These are phyloP conservation scores for Galerucella calmariensis DNA, from an alignment of 2,888 invertebrate genomes.

Conservation along the genomic window DNA sequence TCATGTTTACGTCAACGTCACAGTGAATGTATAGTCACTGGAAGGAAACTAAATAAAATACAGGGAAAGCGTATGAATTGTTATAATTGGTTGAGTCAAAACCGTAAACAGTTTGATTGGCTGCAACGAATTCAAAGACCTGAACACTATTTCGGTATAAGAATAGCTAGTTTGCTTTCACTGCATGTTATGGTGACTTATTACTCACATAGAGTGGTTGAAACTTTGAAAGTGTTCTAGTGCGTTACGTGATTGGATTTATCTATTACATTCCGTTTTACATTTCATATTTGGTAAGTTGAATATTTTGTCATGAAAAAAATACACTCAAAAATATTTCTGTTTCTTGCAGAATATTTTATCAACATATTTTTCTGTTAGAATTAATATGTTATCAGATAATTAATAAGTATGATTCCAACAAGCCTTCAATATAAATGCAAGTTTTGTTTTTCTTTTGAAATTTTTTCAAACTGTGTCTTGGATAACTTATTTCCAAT, in stretches of 20 bases:
- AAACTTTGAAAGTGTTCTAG: constrained; percentile 14
- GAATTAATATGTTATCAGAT: too few relatives aligned
- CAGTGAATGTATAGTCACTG: background rate
- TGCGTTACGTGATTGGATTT: constrained; percentile 28
- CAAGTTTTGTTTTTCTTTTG: too few relatives aligned
- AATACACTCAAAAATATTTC: background rate
- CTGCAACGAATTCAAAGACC: constrained; percentile 45
- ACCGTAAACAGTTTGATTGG: constrained; percentile 43
- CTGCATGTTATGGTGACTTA: constrained; percentile 39
- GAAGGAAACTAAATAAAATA: constrained; percentile 18
- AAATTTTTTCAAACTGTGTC: too few relatives aligned
- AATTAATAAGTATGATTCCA: too few relatives aligned
- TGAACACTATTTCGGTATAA: constrained; percentile 52
- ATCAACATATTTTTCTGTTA: too few relatives aligned
- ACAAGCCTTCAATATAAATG: too few relatives aligned
- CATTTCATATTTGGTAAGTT: constrained; percentile 26
- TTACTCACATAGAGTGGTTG: constrained; percentile 28
- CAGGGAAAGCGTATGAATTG: constrained; percentile 14
- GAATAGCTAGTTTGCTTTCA: constrained; percentile 44
- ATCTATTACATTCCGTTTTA: constrained; percentile 13
- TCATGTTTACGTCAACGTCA: background rate
- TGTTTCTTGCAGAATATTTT: background rate
- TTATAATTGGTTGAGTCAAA: constrained; percentile 44
- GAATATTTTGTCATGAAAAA: background rate
- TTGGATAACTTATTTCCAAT: too few relatives aligned